A percentile compares a stretch with the other conserved stretches of the same genome.
These are phyloP conservation scores for Melieria crassipennis DNA, from an alignment of 2,888 invertebrate genomes.

Conservation along the genomic window DNA sequence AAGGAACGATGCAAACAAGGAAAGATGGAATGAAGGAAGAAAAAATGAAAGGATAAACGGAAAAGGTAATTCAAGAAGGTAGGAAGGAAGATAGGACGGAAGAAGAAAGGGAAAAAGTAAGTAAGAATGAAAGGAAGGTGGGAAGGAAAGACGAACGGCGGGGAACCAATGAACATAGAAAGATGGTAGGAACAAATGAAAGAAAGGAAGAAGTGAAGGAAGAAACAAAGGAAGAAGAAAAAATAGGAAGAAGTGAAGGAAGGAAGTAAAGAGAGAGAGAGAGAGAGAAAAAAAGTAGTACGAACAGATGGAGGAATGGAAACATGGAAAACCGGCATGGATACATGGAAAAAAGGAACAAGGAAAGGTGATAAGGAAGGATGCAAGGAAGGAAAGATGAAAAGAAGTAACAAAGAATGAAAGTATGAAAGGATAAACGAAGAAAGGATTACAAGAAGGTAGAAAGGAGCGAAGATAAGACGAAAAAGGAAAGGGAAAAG, in stretches of 20 bases:
- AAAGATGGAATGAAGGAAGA: no score
- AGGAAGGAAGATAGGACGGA: no score
- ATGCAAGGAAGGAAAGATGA: not conserved
- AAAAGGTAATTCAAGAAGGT: no score
- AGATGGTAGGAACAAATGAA: slow-evolving; percentile 14
- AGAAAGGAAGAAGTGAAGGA: not conserved
- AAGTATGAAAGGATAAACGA: not conserved
- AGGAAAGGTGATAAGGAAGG: not conserved
- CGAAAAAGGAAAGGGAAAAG: no score
- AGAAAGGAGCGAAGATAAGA: not conserved
- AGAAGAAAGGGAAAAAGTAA: no score
- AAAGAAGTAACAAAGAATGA: not conserved
- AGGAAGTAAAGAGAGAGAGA: not conserved
- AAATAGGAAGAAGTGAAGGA: not conserved
- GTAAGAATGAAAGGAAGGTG: no score
- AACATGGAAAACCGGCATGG: not conserved
- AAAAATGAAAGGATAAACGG: no score
- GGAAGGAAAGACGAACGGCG: slow-evolving; percentile 22
- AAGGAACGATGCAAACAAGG: no score
- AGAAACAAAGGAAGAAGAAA: not conserved
- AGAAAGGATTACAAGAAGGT: not conserved
- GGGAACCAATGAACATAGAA: slow-evolving; percentile 4
- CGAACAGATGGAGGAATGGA: not conserved
- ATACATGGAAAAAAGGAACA: not conserved
- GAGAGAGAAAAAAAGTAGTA: not conserved